Evolutionary conservation across 1,140 invertebrate species (phyloP).

Genomic region (Pantala flavescens): DNA sequence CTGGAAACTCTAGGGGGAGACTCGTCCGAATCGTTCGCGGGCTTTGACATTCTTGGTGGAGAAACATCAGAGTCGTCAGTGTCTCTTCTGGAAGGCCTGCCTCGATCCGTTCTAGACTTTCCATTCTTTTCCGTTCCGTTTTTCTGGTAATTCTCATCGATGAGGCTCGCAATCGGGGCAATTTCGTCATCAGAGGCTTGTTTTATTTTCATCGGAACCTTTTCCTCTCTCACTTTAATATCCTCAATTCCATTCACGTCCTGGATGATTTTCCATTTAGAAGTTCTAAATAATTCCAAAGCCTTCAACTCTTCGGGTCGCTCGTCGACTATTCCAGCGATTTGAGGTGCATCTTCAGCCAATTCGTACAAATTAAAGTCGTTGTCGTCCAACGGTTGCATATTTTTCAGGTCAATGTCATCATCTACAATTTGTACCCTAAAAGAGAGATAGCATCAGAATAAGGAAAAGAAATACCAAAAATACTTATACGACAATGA

Average conservation of each 20-base stretch:
- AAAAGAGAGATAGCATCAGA: slow-evolving; percentile 30
- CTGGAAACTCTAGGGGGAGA: slow-evolving; percentile 23
- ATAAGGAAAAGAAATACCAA: too few species aligned
- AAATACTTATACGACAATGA: too few species aligned
- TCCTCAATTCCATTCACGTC: slow-evolving; percentile 22
- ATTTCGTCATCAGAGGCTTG: too few species aligned
- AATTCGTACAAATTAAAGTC: slow-evolving; percentile 56
- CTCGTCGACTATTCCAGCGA: slow-evolving; percentile 84
- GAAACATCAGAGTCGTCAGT: background rate
- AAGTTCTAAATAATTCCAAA: slow-evolving; percentile 48
- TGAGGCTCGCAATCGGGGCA: too few species aligned
- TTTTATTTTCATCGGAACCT: background rate
- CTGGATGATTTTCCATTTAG: slow-evolving; percentile 58
- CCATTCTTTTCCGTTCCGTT: too few species aligned
- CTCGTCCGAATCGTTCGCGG: slow-evolving; percentile 22
- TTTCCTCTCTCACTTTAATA: slow-evolving; percentile 17
- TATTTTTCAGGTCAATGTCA: slow-evolving; percentile 57
- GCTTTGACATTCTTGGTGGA: slow-evolving; percentile 18
- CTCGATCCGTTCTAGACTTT: too few species aligned
- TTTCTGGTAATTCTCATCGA: too few species aligned
- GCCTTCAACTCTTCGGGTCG: slow-evolving; percentile 55
- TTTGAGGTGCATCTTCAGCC: slow-evolving; percentile 77
- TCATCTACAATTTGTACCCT: slow-evolving; percentile 86
- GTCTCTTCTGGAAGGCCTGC: too few species aligned
- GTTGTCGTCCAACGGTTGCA: slow-evolving; percentile 49